Evolutionary conservation across 2,888 invertebrate genomes (phyloP), one percentile per base, ranked within the genome.

Genomic region (Choreutis nemorana): DNA sequence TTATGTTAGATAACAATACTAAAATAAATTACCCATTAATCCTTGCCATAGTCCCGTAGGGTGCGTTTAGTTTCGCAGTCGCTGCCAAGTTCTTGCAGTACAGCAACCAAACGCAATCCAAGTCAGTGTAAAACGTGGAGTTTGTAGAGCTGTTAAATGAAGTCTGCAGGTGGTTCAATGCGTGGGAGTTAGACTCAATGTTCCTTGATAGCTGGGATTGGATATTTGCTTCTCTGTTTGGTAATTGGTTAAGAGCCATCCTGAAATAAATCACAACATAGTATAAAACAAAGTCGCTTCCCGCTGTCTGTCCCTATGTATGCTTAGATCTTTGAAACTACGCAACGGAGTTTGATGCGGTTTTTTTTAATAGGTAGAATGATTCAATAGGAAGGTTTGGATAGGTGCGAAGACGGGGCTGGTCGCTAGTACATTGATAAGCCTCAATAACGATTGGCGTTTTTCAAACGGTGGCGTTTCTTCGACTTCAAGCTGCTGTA

Each of bases 21-120:
- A n/a, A n/a, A n/a, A n/a, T n/a, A 7, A 42, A 54, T 53, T 39
- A 83, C 83, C 83, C 82, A 49, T 84, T 84, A 35, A 84, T 80
- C 41, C 82, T 77, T 0, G 83, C 83, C 57, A 83, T 80, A 2
- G 81, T 75, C 0, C 83, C 81, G 39, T 82, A 83, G 0, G 83
- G 81, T 0, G 83, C 64, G 8, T 62, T 65, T 24, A 82, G 44
- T 27, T 72, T 73, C 1, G 81, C 64, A 0, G 83, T 82, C 1
- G 72, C 78, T 3, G 70, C 79, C 31, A 84, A 54, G 53, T 83
- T 83, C 29, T 70, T 59, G 44, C 84, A 84, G 44, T 84, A 84
- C 25, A 83, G 45, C 31, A 81, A 55, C 84, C 84, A 84, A 8
- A 83, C 68, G 37, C 83, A 84, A 42, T 84, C 83, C 41, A 84